Base-by-base conservation (phyloP, 1,140 invertebrate species). In the Megalopta genalis region DNA sequence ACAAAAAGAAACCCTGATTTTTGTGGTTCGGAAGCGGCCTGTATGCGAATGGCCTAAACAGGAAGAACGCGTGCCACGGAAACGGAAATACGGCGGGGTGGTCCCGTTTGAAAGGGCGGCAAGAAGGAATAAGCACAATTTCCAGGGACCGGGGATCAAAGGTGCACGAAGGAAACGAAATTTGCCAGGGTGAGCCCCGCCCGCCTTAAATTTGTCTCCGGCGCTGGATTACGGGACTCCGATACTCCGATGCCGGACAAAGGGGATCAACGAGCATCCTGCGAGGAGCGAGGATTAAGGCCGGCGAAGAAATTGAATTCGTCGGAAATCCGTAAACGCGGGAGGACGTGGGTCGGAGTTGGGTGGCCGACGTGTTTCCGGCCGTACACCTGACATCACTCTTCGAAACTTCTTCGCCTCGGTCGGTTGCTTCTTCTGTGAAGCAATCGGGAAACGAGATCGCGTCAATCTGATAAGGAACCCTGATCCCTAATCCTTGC, bases 281-380 rank as follows among this genome's bases (percentile, higher is more conserved):
- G 68, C 37, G 32, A 57, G 49, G 32, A 46, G 60, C 32, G 52
- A n/a, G 70, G 76, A 74, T 84, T 69, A 80, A 84, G 37, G 37
- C 57, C 77, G 76, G 67, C 82, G 79, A 84, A 82, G 84, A 82
- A 86, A 82, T 85, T 86, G 84, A 73, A 74, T 65, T 69, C 60
- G 78, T 52, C 62, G 72, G 69, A 78, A 75, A 25, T 78, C 76
- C 76, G 76, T 78, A 54, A 62, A 78, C 73, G 59, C 63, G 63
- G 67, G 57, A 57, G 68, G 46, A 84, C 72, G 49, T 39, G 46
- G 18, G 37, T 42, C 23, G 21, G 76, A 78, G 27, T 46, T 37
- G 60, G 72, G 12, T n/a, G 46, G 12, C 14, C 67, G 75, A 77
- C 75, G 75, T 77, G 75, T 77, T 77, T 71, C 75, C 59, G 76